Conservation (phyloP, 2,888 invertebrate species). For the Crossocerus cetratus region DNA sequence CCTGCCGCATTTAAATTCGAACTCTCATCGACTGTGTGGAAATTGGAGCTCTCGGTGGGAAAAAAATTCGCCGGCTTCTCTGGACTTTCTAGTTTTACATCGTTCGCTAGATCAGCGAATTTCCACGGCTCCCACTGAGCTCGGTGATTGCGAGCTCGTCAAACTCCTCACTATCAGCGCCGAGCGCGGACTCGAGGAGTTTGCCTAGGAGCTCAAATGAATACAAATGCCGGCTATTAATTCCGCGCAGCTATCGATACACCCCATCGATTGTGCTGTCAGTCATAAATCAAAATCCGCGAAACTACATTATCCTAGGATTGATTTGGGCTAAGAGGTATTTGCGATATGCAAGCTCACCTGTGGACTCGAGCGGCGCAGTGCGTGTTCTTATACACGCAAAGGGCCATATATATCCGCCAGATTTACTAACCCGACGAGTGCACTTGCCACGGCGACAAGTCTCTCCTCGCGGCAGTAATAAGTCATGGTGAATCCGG, state of each 20-base stretch:
- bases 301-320: constrained; percentile 11
- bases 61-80: no score
- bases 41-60: no score
- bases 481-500: constrained; percentile 25
- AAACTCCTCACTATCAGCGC: neutral
- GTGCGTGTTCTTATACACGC: constrained; percentile 1
- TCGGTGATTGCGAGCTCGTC: no score
- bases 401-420: neutral
- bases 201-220: constrained; percentile 5
- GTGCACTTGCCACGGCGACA: constrained; percentile 15
- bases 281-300: constrained; percentile 14
- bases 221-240: constrained; percentile 8
- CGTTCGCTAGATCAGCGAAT: no score
- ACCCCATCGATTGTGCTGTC: constrained; percentile 11
- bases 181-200: neutral
- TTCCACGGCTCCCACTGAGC: no score
- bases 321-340: constrained; percentile 11
- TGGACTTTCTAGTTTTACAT: no score
- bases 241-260: constrained; percentile 9
- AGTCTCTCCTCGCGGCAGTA: constrained; percentile 2
- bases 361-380: neutral
- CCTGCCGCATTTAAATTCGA: no score
- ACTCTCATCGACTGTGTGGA: no score
- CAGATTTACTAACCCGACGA: constrained; percentile 20
- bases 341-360: constrained; percentile 2